phyloP scores from a whole-genome alignment of 2,113 vertebrate genomes.

The Pimephales promelas region DNA sequence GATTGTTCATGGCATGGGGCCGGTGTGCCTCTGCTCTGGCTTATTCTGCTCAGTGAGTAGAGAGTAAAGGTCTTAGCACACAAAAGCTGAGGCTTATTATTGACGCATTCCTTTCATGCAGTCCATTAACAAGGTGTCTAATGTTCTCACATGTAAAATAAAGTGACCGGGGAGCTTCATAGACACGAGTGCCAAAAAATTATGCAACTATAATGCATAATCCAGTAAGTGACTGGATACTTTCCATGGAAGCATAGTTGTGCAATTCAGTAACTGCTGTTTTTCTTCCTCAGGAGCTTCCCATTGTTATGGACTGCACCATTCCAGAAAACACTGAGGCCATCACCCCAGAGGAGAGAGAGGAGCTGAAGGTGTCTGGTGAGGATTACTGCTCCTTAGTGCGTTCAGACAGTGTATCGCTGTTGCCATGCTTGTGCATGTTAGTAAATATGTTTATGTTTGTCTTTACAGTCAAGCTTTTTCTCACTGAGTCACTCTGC shows the following conservation, averaged over 20 bases:
- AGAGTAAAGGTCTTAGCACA: conserved; percentile 50
- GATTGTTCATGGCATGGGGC: conserved; percentile 70
- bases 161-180: not conserved
- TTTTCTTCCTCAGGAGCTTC: conserved; percentile 77
- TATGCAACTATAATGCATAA: not conserved
- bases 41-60: conserved; percentile 55
- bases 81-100: conserved; percentile 54
- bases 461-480: conserved; percentile 86
- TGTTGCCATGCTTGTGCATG: not conserved
- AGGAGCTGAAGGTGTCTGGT: conserved; percentile 97
- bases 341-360: conserved; percentile 93
- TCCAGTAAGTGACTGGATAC: not conserved
- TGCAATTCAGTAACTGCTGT: conserved; percentile 40
- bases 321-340: conserved; percentile 85
- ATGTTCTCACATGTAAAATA: not conserved
- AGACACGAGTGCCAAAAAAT: not conserved
- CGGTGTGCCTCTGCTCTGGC: conserved; percentile 30
- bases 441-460: conserved; percentile 45
- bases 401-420: too few relatives aligned
- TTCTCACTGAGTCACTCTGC: conserved; percentile 82
- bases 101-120: conserved; percentile 36
- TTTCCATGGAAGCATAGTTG: not conserved
- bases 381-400: conserved; percentile 55
- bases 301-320: conserved; percentile 84
- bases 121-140: conserved; percentile 19